A percentile compares a stretch with the other conserved stretches of the same genome.
These are phyloP conservation scores for Gobio occitaniae DNA, from an alignment of 2,797 vertebrate species.

Conservation along the genomic window DNA sequence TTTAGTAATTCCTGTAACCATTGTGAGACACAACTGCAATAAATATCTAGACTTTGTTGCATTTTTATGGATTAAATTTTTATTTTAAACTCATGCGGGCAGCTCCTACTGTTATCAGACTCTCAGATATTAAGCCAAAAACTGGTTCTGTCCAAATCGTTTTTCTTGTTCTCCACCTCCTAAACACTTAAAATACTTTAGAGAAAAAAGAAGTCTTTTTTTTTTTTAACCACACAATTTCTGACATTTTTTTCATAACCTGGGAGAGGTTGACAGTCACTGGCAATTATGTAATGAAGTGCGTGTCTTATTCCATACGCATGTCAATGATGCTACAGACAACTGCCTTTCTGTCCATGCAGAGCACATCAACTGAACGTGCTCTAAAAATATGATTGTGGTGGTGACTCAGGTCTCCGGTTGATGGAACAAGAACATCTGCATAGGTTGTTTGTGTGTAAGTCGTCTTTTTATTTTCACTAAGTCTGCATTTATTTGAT, in stretches of 20 bases:
- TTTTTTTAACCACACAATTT: too few relatives aligned
- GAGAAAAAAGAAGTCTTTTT: too few relatives aligned
- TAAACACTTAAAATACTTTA: neutral
- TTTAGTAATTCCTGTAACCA: constrained; percentile 14
- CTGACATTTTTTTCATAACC: neutral
- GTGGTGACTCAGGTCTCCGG: neutral
- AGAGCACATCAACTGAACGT: neutral
- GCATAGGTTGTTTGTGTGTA: neutral
- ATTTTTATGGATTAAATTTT: too few relatives aligned
- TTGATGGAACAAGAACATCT: constrained; percentile 25
- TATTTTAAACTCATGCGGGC: neutral
- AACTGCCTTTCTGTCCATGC: neutral
- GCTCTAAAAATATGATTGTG: constrained; percentile 24
- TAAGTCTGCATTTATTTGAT: neutral
- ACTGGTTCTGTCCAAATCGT: neutral
- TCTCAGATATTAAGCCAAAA: neutral
- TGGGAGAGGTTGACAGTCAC: neutral
- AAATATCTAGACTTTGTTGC: neutral
- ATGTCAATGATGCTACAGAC: neutral
- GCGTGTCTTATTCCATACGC: neutral
- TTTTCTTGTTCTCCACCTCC: neutral
- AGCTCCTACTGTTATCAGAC: neutral
- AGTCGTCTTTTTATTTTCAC: neutral
- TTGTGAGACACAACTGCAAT: neutral
- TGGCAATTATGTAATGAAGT: neutral